Evolutionary conservation across 2,888 invertebrate genomes (phyloP), one percentile per base, ranked within the genome.

Genomic region (Marasmarcha lunaedactyla): DNA sequence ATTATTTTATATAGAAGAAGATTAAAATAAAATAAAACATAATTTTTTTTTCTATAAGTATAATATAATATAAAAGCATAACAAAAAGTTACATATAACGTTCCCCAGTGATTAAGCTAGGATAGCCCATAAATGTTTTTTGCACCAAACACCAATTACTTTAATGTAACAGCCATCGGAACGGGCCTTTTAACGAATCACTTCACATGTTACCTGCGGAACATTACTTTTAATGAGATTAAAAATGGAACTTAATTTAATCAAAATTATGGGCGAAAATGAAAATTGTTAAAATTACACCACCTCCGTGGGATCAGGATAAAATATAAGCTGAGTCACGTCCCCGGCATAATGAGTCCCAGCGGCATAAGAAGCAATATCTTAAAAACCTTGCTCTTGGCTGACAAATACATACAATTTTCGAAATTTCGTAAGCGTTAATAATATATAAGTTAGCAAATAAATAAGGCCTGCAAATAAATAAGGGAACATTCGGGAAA

Each of bases 331-430:
- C 64, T 63, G 70, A 67, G 70, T 70, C 65, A 62, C 56, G 60
- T 61, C 57, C 63, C 59, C 62, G 52, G 57, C 59, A 63, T 81
- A 78, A 81, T 74, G 81, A 83, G 78, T 55, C 81, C 76, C 78
- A 50, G 51, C 66, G 78, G 83, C 74, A 71, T 74, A 74, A 66
- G 65, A 63, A 71, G 78, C 76, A 81, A 81, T 81, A 78, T 79
- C 81, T 73, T 83, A 79, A 79, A n/a, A 78, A 81, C 69, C 71
- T 60, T 60, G 64, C 67, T 65, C 65, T 59, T 57, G 59, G 64
- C 71, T 78, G 79, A 83, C 78, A 78, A 79, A 79, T 77, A 72
- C 71, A 61, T 63, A 55, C 55, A 59, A 63, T 71, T 73, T 59
- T 72, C 68, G 67, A 64, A 63, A n/a, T n/a, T n/a, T n/a, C 20